Evolutionary conservation across 2,797 vertebrate species (phyloP), one percentile per base, ranked within the genome.

Genomic region (Sebastes taczanowskii): DNA sequence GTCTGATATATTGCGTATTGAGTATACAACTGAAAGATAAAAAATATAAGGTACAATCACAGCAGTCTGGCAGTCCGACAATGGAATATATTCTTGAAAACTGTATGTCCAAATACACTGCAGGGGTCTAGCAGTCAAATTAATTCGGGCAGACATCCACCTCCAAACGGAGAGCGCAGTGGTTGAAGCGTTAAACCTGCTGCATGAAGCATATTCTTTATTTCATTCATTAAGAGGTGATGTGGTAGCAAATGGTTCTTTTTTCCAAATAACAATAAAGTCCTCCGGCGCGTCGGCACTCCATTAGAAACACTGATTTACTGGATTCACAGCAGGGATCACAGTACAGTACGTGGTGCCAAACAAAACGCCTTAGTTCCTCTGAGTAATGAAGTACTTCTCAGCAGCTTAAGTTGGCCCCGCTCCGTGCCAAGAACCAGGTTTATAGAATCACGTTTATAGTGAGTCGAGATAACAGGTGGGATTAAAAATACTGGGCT

Each of bases 361-460:
- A 89, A 87, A 81, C 74, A 83, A 86, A 87, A 83, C 3, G 63
- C 72, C n/a, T 89, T 76, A 82, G 79, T 71, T 80, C 56, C 76
- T 86, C 63, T 46, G 86, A 81, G 70, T 60, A 62, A 80, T 32
- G 58, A 67, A 55, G 80, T 32, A 59, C 67, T 82, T 80, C 80
- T 80, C 66, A 4, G 58, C 16, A 30, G 71, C 81, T 75, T 60
- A 30, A 69, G 38, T 32, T 64, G 56, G 59, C 52, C 30, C 29
- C 0, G 29, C 58, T 84, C 38, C 1, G 78, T 79, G 88, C 87
- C 85, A 86, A 81, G 69, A 80, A 72, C 74, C 81, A 30, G 38
- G 53, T 79, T 78, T 74, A 77, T n/a, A 62, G 68, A 66, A 60
- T 66, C 71, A 42, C 52, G 30, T 77, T 74, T 56, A 42, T 13